Evolutionary conservation across 2,888 invertebrate species (phyloP).

Genomic region (Oxycera nigricornis): DNA sequence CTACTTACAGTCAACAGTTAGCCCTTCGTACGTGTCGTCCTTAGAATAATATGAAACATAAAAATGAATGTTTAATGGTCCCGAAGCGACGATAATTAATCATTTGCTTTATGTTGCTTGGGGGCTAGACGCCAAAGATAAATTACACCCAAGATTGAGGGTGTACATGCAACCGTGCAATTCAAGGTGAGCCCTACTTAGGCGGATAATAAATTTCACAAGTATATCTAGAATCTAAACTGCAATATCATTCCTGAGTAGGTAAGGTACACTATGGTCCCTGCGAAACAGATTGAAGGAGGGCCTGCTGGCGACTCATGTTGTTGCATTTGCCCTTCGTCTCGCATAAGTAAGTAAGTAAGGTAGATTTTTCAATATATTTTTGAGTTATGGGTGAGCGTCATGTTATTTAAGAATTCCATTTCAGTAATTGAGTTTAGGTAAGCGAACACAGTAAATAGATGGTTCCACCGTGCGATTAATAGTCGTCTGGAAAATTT

Average conservation of each 20-base stretch:
- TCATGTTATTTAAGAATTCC: neutral
- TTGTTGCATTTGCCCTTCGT: neutral
- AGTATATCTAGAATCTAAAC: slow-evolving; percentile 1
- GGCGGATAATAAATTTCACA: neutral
- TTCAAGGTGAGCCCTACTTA: neutral
- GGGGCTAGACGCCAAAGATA: neutral
- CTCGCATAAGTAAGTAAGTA: neutral
- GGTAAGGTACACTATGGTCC: neutral
- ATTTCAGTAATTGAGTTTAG: slow-evolving; percentile 13
- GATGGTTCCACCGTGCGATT: too few relatives aligned
- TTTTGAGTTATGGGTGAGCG: neutral
- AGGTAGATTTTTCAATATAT: neutral
- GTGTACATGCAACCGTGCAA: neutral
- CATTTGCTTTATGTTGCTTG: neutral
- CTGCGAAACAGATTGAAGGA: neutral
- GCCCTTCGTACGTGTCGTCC: neutral
- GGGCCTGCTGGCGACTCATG: neutral
- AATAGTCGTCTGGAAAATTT: too few relatives aligned
- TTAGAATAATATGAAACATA: neutral
- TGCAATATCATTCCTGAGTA: neutral
- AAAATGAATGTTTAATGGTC: slow-evolving; percentile 1
- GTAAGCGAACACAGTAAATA: too few relatives aligned
- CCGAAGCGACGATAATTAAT: neutral
- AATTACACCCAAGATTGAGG: neutral
- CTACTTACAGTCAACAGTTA: neutral